Percentiles rank a stretch among this genome's conserved stretches.
Conservation (phyloP, 2,113 vertebrate genomes). For the Vulpes ferrilata region DNA sequence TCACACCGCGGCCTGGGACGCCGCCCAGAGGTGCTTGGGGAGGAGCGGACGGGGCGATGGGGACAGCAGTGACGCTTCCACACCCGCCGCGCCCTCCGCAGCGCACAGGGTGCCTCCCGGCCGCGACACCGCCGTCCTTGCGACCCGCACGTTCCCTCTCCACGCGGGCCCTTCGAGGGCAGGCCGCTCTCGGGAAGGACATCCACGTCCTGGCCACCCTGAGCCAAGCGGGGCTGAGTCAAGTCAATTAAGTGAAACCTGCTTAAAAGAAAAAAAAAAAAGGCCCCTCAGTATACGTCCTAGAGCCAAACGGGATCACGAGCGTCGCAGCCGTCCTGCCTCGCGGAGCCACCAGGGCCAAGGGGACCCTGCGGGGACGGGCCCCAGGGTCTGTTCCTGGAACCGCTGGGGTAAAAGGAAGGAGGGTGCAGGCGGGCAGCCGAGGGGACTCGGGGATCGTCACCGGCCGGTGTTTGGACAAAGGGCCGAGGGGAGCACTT, state of each 20-base stretch:
- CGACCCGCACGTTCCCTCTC: rapidly evolving
- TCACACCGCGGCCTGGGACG: too few relatives aligned
- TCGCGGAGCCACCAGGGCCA: background rate
- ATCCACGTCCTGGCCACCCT: background rate
- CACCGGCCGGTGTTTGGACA: background rate
- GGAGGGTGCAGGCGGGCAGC: background rate
- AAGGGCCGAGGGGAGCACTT: background rate
- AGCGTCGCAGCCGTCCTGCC: too few relatives aligned
- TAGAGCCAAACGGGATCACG: background rate
- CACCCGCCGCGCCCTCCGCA: background rate
- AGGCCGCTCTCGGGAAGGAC: background rate
- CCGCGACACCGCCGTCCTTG: rapidly evolving
- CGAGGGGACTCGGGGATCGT: background rate
- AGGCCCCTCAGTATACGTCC: background rate
- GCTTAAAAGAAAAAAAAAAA: background rate
- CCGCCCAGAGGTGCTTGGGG: background rate
- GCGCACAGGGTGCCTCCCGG: background rate
- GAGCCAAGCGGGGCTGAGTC: background rate
- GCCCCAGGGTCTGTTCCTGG: background rate
- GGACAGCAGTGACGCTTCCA: background rate
- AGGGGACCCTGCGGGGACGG: background rate
- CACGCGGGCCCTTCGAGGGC: rapidly evolving
- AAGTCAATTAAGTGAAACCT: background rate
- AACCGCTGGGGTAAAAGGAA: background rate
- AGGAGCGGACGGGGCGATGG: background rate